Evolutionary conservation across 2,113 vertebrate genomes (phyloP).

Genomic region (Tachysurus fulvidraco): DNA sequence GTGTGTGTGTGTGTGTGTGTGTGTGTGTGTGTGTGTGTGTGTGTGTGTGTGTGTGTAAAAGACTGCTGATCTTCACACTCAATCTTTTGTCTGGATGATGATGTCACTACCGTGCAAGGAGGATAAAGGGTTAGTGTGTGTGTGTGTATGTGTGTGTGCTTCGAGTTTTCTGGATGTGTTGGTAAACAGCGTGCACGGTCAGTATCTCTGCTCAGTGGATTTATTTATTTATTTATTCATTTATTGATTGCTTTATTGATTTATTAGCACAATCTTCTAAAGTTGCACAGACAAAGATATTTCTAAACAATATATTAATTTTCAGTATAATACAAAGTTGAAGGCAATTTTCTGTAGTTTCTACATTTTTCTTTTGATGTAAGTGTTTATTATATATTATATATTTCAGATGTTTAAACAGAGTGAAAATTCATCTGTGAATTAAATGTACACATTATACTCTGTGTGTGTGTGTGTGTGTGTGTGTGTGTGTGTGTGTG

Average conservation of each 20-base stretch:
- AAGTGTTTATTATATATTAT: not conserved
- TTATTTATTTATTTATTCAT: too few species aligned
- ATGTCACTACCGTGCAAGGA: constrained; percentile 39
- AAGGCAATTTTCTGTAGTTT: too few species aligned
- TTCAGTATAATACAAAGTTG: too few species aligned
- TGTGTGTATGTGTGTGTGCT: constrained; percentile 20
- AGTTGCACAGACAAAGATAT: too few species aligned
- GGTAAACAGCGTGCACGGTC: not conserved
- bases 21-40: constrained; percentile 38
- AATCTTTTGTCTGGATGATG: constrained; percentile 29
- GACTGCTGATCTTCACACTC: constrained; percentile 31
- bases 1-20: not conserved
- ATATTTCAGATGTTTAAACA: not conserved
- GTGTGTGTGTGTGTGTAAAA: not conserved
- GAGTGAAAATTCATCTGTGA: not conserved
- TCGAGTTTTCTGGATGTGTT: not conserved
- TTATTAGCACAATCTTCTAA: too few species aligned
- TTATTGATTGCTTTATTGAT: too few species aligned
- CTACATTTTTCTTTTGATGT: too few species aligned
- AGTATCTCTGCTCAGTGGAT: not conserved
- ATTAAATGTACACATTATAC: too few species aligned
- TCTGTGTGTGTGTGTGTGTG: constrained; percentile 11
- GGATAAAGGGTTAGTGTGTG: constrained; percentile 20
- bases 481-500: constrained; percentile 46
- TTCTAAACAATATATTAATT: too few species aligned